These are phyloP conservation scores for Dryocosmus kuriphilus DNA, from an alignment of 2,888 invertebrate genomes.

Conservation along the genomic window DNA sequence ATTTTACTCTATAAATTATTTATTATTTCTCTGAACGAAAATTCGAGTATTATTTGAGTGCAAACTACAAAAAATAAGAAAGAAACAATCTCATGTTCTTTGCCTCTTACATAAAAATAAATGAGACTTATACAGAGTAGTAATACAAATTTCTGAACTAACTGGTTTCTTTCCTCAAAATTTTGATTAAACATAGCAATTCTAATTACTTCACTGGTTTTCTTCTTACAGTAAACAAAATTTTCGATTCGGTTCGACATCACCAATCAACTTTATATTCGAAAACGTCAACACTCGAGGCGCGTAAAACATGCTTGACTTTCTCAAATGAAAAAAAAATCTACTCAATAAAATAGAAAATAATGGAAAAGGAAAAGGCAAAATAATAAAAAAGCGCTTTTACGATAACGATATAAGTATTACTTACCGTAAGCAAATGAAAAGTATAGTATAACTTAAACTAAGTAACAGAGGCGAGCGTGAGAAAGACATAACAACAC, in stretches of 20 bases:
- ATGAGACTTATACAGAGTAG: too few species aligned
- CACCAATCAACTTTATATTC: not conserved
- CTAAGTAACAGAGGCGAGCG: slow-evolving; percentile 46
- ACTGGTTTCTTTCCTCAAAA: too few species aligned
- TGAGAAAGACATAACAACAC: slow-evolving; percentile 65
- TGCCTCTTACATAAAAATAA: too few species aligned
- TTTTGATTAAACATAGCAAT: too few species aligned
- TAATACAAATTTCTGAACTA: too few species aligned
- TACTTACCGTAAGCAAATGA: slow-evolving; percentile 57
- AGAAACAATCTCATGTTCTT: too few species aligned
- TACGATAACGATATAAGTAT: slow-evolving; percentile 47
- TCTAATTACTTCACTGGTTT: not conserved
- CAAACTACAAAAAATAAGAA: too few species aligned
- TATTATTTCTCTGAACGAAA: too few species aligned
- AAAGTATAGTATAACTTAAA: slow-evolving; percentile 52
- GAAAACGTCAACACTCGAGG: not conserved
- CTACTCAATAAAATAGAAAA: not conserved
- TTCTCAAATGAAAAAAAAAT: not conserved
- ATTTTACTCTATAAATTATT: too few species aligned
- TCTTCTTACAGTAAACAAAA: not conserved
- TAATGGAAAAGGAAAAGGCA: slow-evolving; percentile 44
- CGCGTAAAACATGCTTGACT: not conserved
- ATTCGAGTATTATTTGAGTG: too few species aligned
- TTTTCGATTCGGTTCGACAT: not conserved
- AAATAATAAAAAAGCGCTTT: slow-evolving; percentile 40